These are phyloP conservation scores for Rallus limicola DNA, from an alignment of 2,113 vertebrate species.

Conservation along the genomic window DNA sequence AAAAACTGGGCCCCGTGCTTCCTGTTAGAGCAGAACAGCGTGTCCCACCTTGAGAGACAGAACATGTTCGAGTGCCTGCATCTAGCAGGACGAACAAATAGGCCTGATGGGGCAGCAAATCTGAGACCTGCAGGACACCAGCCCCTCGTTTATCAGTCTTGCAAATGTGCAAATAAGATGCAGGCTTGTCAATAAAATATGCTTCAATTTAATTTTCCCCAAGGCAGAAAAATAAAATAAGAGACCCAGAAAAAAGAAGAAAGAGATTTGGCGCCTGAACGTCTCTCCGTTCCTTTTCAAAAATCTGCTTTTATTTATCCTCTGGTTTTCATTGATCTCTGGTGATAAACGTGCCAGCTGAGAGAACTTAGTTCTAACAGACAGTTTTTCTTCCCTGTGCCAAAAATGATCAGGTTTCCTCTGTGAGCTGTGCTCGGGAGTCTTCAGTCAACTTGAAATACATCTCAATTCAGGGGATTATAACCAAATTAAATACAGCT, in stretches of 20 bases:
- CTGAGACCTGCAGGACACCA: not conserved
- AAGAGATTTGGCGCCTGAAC: not conserved
- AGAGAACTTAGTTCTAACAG: not conserved
- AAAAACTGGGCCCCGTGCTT: not conserved
- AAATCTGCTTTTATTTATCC: conserved; percentile 31
- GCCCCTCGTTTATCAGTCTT: not conserved
- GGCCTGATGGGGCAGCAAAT: not conserved
- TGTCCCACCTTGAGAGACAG: not conserved
- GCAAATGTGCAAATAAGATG: not conserved
- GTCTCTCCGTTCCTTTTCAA: not conserved
- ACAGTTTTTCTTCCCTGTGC: conserved; percentile 6
- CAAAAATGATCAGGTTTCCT: conserved; percentile 38
- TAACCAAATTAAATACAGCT: conserved; percentile 37
- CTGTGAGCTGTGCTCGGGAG: not conserved
- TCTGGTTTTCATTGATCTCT: conserved; percentile 3
- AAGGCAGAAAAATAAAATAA: not conserved
- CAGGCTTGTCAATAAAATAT: not conserved
- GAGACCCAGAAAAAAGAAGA: not conserved
- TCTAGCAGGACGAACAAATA: not conserved
- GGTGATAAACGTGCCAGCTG: not conserved
- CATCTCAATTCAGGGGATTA: not conserved
- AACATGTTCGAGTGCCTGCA: accelerated
- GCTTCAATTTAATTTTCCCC: not conserved
- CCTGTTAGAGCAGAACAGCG: not conserved
- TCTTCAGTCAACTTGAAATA: not conserved